Evolutionary conservation across 2,888 invertebrate species (phyloP).

Genomic region (Panopea generosa): DNA sequence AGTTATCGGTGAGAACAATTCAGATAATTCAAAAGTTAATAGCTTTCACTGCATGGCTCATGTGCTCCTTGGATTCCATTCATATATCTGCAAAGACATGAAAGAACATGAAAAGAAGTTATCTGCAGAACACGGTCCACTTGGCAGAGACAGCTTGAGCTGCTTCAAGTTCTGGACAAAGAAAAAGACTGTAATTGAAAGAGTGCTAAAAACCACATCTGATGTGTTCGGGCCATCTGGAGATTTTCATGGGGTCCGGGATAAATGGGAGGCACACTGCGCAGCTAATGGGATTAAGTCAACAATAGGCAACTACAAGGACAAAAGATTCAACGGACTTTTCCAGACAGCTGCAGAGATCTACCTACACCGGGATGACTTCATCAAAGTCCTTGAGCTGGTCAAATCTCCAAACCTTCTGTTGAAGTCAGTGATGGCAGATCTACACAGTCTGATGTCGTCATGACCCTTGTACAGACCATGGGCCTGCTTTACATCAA

Average conservation of each 20-base stretch:
- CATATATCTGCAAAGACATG: constrained; percentile 24
- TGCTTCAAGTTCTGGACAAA: constrained; percentile 41
- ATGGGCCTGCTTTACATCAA: background rate
- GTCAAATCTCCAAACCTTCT: too few relatives aligned
- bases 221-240: constrained; percentile 18
- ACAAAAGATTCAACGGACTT: too few relatives aligned
- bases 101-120: constrained; percentile 16
- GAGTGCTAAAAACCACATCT: constrained; percentile 35
- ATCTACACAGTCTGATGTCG: background rate
- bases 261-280: too few relatives aligned
- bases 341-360: too few relatives aligned
- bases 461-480: background rate
- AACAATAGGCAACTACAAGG: constrained; percentile 23
- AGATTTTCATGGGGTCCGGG: background rate
- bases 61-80: constrained; percentile 55
- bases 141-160: constrained; percentile 46
- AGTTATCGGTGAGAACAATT: background rate
- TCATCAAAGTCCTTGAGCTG: too few relatives aligned
- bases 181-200: constrained; percentile 37
- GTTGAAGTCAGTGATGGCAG: background rate
- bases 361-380: too few relatives aligned
- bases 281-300: constrained; percentile 1
- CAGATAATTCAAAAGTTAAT: constrained; percentile 5
- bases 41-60: constrained; percentile 54
- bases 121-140: constrained; percentile 13